phyloP scores from a whole-genome alignment of 1,140 invertebrate genomes.

The Drosophila equinoxialis region DNA sequence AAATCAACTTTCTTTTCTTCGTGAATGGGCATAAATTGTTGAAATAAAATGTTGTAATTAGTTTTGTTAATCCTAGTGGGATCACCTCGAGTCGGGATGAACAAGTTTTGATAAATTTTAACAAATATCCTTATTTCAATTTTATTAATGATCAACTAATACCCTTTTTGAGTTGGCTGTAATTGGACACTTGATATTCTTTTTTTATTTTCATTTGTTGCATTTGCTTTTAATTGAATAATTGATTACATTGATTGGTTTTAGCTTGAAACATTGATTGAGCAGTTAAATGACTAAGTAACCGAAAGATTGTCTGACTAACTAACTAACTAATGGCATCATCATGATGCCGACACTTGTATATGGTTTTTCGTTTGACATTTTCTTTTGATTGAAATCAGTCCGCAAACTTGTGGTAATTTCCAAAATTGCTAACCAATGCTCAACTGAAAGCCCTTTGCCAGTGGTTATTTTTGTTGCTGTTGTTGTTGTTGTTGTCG shows the following conservation, averaged over 20 bases:
- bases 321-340: background rate
- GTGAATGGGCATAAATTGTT: too few species aligned
- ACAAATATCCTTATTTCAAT: too few species aligned
- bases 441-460: background rate
- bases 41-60: too few species aligned
- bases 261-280: constrained; percentile 14
- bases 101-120: too few species aligned
- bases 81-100: too few species aligned
- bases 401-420: constrained; percentile 3
- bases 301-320: background rate
- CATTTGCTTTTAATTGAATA: constrained; percentile 24
- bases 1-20: too few species aligned
- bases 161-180: background rate
- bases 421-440: constrained; percentile 7
- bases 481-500: background rate
- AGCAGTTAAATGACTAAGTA: background rate
- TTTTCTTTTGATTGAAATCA: constrained; percentile 11
- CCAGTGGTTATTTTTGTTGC: background rate
- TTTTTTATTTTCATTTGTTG: background rate
- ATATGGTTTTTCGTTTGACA: constrained; percentile 2
- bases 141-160: background rate
- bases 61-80: too few species aligned
- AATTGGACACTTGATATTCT: background rate
- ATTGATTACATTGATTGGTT: constrained; percentile 49
- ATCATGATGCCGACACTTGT: background rate